phyloP scores from a whole-genome alignment of 2,888 invertebrate species.

The Blastobasis adustella region DNA sequence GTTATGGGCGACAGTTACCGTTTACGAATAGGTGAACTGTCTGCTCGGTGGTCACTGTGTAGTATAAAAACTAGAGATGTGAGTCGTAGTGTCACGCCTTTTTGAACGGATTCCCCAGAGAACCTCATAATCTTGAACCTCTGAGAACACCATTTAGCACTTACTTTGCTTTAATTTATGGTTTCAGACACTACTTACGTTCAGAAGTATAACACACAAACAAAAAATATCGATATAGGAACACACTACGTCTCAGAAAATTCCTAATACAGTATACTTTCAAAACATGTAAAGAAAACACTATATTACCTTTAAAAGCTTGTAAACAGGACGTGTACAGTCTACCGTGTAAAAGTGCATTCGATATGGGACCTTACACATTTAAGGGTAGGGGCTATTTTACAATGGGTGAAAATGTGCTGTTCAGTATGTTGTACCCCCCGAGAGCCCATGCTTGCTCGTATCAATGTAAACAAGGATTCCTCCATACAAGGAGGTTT shows the following conservation, averaged over 20 bases:
- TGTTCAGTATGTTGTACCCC: not conserved
- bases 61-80: too few species aligned
- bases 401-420: not conserved
- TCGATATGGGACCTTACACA: not conserved
- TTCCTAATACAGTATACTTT: conserved; percentile 1
- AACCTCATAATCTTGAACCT: too few species aligned
- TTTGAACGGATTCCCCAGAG: too few species aligned
- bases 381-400: not conserved
- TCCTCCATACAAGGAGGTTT: not conserved
- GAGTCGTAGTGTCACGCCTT: too few species aligned
- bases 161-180: not conserved
- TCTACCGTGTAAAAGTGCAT: not conserved
- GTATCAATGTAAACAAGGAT: conserved; percentile 14
- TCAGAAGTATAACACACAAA: too few species aligned
- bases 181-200: too few species aligned
- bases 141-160: not conserved
- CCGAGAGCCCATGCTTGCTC: not conserved
- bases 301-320: conserved; percentile 6
- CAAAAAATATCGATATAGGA: too few species aligned
- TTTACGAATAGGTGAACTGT: too few species aligned
- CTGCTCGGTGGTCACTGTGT: too few species aligned
- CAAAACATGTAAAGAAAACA: not conserved
- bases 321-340: not conserved
- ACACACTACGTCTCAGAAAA: too few species aligned
- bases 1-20: too few species aligned